Conservation (phyloP, 2,888 invertebrate species). For the Aquatica leii region DNA sequence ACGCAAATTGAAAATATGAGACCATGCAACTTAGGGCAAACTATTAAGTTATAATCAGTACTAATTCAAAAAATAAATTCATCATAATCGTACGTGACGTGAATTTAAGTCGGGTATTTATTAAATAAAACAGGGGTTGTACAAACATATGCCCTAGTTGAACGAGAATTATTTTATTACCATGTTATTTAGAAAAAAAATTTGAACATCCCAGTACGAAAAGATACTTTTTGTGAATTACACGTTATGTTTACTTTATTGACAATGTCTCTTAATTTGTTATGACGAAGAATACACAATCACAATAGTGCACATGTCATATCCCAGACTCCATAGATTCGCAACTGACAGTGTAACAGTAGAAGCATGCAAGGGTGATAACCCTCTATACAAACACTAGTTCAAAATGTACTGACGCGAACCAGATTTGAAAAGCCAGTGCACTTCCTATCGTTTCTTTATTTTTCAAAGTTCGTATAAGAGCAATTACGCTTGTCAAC, state of each 20-base stretch:
- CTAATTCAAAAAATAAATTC: slow-evolving; percentile 39
- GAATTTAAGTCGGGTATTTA: slow-evolving; percentile 54
- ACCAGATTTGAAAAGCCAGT: slow-evolving; percentile 48
- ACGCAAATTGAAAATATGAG: too few relatives aligned
- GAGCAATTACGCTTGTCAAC: too few relatives aligned
- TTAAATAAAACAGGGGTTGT: slow-evolving; percentile 50
- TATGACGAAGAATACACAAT: slow-evolving; percentile 29
- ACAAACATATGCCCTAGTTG: slow-evolving; percentile 55
- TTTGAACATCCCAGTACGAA: too few relatives aligned
- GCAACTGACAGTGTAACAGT: slow-evolving; percentile 38
- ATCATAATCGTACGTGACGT: slow-evolving; percentile 54
- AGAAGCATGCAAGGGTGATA: slow-evolving; percentile 37
- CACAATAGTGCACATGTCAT: slow-evolving; percentile 42
- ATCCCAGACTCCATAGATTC: slow-evolving; percentile 39
- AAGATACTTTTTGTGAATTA: neutral
- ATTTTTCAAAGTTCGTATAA: too few relatives aligned
- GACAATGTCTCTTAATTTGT: slow-evolving; percentile 32
- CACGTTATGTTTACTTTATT: slow-evolving; percentile 23
- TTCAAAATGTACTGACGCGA: slow-evolving; percentile 47
- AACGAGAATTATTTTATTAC: slow-evolving; percentile 40
- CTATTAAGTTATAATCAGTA: slow-evolving; percentile 25
- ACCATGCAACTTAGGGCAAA: too few relatives aligned
- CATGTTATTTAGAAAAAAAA: slow-evolving; percentile 18
- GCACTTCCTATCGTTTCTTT: slow-evolving; percentile 36
- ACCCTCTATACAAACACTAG: slow-evolving; percentile 49